phyloP scores from a whole-genome alignment of 2,797 vertebrate species.

The Pampus argenteus region DNA sequence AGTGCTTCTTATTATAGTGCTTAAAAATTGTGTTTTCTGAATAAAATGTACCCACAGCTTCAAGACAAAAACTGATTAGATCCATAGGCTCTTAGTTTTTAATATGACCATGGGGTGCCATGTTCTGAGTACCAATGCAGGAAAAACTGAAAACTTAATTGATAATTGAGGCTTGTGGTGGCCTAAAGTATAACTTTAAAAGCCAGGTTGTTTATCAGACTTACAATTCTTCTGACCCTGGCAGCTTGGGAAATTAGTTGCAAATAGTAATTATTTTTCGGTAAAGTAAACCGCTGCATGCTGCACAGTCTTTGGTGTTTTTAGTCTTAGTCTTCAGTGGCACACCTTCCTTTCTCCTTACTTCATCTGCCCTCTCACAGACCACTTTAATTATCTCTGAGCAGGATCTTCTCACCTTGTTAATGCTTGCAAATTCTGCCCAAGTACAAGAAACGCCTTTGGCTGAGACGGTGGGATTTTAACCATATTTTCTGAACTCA shows the following conservation, averaged over 20 bases:
- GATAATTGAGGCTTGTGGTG: slow-evolving; percentile 44
- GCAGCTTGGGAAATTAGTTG: slow-evolving; percentile 36
- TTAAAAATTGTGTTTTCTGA: slow-evolving; percentile 55
- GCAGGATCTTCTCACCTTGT: slow-evolving; percentile 63
- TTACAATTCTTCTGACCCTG: slow-evolving; percentile 10
- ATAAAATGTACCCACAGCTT: slow-evolving; percentile 40
- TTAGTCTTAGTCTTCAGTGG: no score
- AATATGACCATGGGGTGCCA: slow-evolving; percentile 22
- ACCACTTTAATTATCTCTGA: slow-evolving; percentile 64
- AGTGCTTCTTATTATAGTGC: slow-evolving; percentile 18
- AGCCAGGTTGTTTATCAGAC: slow-evolving; percentile 18
- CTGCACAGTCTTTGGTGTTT: no score
- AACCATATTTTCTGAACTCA: slow-evolving; percentile 56
- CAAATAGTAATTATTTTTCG: slow-evolving; percentile 44
- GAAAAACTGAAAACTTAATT: slow-evolving; percentile 37
- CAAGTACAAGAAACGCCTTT: slow-evolving; percentile 55
- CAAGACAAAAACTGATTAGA: slow-evolving; percentile 49
- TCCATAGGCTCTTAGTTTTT: slow-evolving; percentile 34
- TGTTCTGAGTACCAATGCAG: slow-evolving; percentile 15
- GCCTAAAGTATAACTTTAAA: slow-evolving; percentile 29
- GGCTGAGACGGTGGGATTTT: slow-evolving; percentile 57
- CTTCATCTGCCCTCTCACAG: slow-evolving; percentile 46
- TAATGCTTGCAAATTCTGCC: slow-evolving; percentile 60
- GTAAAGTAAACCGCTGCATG: background rate
- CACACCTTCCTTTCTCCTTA: slow-evolving; percentile 34